A percentile compares a stretch with the other conserved stretches of the same genome.
These are phyloP conservation scores for Physocephala rufipes DNA, from an alignment of 2,888 invertebrate species.

Conservation along the genomic window DNA sequence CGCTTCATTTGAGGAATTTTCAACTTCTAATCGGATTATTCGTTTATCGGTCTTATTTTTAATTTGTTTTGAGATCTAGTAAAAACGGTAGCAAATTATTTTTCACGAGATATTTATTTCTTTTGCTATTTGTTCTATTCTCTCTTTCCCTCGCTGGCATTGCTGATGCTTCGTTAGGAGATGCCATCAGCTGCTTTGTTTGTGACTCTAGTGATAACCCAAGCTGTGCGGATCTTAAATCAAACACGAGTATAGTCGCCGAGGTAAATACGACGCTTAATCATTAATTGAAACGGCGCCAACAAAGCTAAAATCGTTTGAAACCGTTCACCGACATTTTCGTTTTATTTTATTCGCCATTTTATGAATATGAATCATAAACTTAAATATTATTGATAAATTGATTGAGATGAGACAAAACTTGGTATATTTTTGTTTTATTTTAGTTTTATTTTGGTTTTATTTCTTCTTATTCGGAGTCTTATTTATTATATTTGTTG, in stretches of 20 bases:
- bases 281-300: neutral
- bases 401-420: too few relatives aligned
- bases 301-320: neutral
- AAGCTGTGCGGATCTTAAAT: constrained; percentile 66
- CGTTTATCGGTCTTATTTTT: neutral
- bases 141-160: neutral
- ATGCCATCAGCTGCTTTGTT: constrained; percentile 68
- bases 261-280: constrained; percentile 54
- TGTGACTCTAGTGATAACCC: constrained; percentile 69
- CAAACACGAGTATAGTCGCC: constrained; percentile 58
- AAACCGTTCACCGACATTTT: too few relatives aligned
- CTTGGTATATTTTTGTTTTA: too few relatives aligned
- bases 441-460: too few relatives aligned
- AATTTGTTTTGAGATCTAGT: neutral
- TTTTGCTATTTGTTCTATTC: neutral
- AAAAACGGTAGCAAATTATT: neutral
- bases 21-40: neutral
- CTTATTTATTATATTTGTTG: too few relatives aligned
- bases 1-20: neutral
- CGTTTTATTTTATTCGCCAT: too few relatives aligned
- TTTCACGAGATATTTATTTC: neutral
- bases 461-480: too few relatives aligned
- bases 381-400: too few relatives aligned
- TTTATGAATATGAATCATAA: too few relatives aligned
- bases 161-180: constrained; percentile 53